Evolutionary conservation across 2,888 invertebrate species (phyloP).

Genomic region (Apamea sordens): DNA sequence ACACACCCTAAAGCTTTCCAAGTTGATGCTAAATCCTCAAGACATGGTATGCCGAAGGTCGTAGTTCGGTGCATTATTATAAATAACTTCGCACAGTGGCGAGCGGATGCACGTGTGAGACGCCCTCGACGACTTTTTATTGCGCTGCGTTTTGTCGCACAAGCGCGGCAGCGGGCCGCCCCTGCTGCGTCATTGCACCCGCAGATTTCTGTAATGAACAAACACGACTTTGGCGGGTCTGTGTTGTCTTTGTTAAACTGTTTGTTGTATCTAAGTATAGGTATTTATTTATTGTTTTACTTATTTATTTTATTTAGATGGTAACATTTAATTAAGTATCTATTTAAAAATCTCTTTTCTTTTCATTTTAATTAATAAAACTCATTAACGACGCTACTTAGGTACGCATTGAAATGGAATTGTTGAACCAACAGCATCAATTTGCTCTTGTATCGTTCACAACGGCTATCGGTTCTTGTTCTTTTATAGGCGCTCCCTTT

Average conservation of each 20-base stretch:
- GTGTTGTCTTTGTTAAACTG: conserved; percentile 63
- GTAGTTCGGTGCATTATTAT: conserved; percentile 69
- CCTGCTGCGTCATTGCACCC: conserved; percentile 69
- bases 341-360: background rate
- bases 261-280: background rate
- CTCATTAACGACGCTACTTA: background rate
- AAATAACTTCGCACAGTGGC: conserved; percentile 87
- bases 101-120: conserved; percentile 89
- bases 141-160: conserved; percentile 74
- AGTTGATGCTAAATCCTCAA: conserved; percentile 43
- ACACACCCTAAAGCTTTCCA: conserved; percentile 11
- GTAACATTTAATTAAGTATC: background rate
- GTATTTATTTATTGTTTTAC: background rate
- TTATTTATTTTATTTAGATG: background rate
- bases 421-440: conserved; percentile 36
- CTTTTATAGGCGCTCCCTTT: conserved; percentile 83
- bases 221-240: conserved; percentile 52
- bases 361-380: conserved; percentile 1
- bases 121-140: conserved; percentile 84
- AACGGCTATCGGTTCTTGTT: conserved; percentile 81
- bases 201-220: conserved; percentile 72
- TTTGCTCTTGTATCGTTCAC: conserved; percentile 54
- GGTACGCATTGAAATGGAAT: background rate
- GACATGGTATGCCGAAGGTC: conserved; percentile 52
- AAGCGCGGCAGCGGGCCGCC: conserved; percentile 47